A percentile compares a stretch with the other conserved stretches of the same genome.
phyloP scores from a whole-genome alignment of 1,140 invertebrate genomes.

The Sesamia nonagrioides region DNA sequence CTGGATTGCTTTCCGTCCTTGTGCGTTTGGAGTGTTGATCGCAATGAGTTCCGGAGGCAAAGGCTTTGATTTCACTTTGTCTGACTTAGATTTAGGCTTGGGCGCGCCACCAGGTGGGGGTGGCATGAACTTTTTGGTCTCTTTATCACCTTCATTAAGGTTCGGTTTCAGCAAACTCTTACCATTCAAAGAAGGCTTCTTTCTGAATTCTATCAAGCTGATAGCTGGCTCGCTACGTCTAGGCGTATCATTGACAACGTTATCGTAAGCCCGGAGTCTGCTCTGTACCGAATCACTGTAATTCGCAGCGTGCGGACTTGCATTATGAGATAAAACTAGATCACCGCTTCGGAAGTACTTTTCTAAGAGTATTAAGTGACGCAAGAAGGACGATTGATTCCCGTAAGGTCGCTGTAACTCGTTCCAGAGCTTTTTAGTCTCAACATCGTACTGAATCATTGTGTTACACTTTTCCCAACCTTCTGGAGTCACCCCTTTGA shows the following conservation, averaged over 20 bases:
- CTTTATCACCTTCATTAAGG: conserved; percentile 70
- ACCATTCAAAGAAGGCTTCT: conserved; percentile 78
- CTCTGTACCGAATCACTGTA: conserved; percentile 94
- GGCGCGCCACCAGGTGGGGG: conserved; percentile 64
- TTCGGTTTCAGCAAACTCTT: conserved; percentile 85
- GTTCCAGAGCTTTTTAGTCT: conserved; percentile 93
- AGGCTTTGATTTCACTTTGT: conserved; percentile 72
- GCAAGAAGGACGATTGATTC: conserved; percentile 94
- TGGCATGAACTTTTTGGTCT: conserved; percentile 77
- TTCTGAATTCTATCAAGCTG: conserved; percentile 82
- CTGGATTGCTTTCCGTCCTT: conserved; percentile 83
- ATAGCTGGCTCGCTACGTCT: conserved; percentile 63
- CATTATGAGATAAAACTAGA: conserved; percentile 91
- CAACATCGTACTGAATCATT: conserved; percentile 93
- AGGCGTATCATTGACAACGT: conserved; percentile 78
- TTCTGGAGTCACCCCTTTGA: conserved; percentile 91
- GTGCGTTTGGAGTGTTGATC: conserved; percentile 81
- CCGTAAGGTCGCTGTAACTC: conserved; percentile 94
- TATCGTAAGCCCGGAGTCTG: conserved; percentile 92
- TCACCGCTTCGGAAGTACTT: conserved; percentile 94
- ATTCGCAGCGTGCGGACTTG: conserved; percentile 91
- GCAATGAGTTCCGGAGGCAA: conserved; percentile 85
- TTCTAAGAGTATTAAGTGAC: conserved; percentile 93
- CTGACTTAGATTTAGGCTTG: conserved; percentile 68
- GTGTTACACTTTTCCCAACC: conserved; percentile 94